These are phyloP conservation scores for Thryonomys swinderianus DNA, from an alignment of 2,113 vertebrate species.

Conservation along the genomic window DNA sequence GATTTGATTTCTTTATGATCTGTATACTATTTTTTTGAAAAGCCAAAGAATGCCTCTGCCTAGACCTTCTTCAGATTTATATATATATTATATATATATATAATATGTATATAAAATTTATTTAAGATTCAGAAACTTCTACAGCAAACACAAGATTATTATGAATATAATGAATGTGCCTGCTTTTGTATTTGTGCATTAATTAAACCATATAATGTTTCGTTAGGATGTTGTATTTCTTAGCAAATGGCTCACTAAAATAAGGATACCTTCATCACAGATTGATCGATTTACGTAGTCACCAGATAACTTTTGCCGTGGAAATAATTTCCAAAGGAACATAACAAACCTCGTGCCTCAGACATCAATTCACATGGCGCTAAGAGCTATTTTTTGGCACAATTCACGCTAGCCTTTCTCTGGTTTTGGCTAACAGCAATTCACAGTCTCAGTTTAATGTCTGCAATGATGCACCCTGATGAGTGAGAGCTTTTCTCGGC, in stretches of 20 bases:
- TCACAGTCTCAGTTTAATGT: conserved; percentile 66
- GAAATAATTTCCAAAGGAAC: conserved; percentile 49
- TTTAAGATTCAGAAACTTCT: not conserved
- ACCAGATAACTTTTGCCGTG: not conserved
- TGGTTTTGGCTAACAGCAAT: conserved; percentile 66
- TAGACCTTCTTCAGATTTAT: not conserved
- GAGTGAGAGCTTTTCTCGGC: conserved; percentile 80
- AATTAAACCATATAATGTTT: not conserved
- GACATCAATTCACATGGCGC: conserved; percentile 42
- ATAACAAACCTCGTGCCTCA: not conserved
- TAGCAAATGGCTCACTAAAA: not conserved
- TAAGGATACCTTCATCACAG: not conserved
- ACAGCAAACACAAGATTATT: not conserved
- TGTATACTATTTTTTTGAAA: not conserved
- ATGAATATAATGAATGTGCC: not conserved
- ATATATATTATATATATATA: no score
- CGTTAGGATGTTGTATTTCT: conserved; percentile 20
- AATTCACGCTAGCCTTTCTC: conserved; percentile 9
- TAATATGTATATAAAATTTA: no score
- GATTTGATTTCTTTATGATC: not conserved
- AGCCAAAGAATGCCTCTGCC: not conserved
- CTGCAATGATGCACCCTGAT: conserved; percentile 75
- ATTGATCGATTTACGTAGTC: not conserved
- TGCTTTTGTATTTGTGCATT: not conserved
- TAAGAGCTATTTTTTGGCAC: conserved; percentile 18